Conservation (phyloP, 2,888 invertebrate species). For the Epinotia brunnichana region DNA sequence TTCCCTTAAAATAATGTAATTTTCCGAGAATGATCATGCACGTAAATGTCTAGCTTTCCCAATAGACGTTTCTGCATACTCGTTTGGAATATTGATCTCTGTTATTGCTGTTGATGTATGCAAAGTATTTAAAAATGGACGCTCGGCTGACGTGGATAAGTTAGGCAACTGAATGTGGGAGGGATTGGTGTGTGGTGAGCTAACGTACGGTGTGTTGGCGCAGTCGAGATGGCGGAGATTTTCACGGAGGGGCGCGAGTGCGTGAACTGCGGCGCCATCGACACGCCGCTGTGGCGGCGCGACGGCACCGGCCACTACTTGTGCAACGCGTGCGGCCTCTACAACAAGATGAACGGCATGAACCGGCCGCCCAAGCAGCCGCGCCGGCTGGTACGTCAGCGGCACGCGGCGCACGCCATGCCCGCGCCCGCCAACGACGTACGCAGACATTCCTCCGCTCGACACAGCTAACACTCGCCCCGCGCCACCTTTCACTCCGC, state of each 20-base stretch:
- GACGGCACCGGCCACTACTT: conserved; percentile 99
- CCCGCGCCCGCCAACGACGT: conserved; percentile 70
- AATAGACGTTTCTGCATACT: not conserved
- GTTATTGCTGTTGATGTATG: conserved; percentile 2
- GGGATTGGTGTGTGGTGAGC: conserved; percentile 37
- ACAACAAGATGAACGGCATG: conserved; percentile 99
- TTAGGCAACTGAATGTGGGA: conserved; percentile 21
- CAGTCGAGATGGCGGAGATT: conserved; percentile 88
- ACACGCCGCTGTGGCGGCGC: conserved; percentile 98
- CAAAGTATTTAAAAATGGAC: conserved; percentile 44
- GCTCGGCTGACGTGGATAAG: conserved; percentile 50
- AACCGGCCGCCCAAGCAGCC: conserved; percentile 99
- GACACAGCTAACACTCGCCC: conserved; percentile 49
- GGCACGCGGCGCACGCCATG: conserved; percentile 74
- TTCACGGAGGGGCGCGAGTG: conserved; percentile 97
- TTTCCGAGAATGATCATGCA: not conserved
- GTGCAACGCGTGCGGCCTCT: conserved; percentile 99
- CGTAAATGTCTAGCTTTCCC: not conserved
- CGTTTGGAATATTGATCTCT: conserved; percentile 8
- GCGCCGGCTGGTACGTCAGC: conserved; percentile 96
- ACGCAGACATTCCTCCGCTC: conserved; percentile 64
- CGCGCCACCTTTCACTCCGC: conserved; percentile 51
- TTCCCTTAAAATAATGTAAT: not conserved
- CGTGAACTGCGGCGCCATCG: conserved; percentile 98
- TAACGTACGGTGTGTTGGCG: conserved; percentile 53